Conservation (phyloP, 2,113 vertebrate genomes). For the Ancistrus triradiatus region DNA sequence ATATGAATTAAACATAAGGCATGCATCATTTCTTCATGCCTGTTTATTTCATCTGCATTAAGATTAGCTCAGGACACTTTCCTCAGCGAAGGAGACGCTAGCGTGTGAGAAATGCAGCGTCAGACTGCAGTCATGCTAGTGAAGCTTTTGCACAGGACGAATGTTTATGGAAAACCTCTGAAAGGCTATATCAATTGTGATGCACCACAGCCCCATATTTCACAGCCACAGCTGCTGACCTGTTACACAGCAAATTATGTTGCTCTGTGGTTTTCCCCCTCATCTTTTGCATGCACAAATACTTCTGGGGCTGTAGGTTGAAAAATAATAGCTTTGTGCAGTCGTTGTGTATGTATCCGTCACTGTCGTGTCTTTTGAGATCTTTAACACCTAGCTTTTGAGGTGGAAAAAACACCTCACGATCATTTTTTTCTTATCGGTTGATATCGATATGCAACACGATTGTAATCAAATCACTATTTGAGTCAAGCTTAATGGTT, state of each 20-base stretch:
- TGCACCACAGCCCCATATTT: conserved; percentile 56
- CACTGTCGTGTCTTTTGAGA: too few species aligned
- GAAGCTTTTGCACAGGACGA: conserved; percentile 50
- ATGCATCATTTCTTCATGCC: conserved; percentile 11
- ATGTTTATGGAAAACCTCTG: conserved; percentile 62
- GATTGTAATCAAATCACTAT: too few species aligned
- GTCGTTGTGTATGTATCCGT: background rate
- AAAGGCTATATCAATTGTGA: conserved; percentile 63
- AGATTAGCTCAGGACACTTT: conserved; percentile 20
- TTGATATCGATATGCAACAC: too few species aligned
- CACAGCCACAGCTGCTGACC: conserved; percentile 52
- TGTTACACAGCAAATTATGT: conserved; percentile 56
- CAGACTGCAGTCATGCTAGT: conserved; percentile 49
- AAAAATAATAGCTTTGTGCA: background rate
- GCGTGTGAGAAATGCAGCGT: conserved; percentile 57
- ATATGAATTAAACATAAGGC: conserved; percentile 14
- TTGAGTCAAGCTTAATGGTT: too few species aligned
- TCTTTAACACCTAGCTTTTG: too few species aligned
- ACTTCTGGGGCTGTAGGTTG: background rate
- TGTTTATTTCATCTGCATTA: conserved; percentile 22
- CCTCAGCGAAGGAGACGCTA: conserved; percentile 53
- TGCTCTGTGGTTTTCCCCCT: conserved; percentile 42
- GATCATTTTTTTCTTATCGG: too few species aligned
- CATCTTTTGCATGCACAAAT: background rate
- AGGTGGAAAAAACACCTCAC: too few species aligned